A percentile compares a stretch with the other conserved stretches of the same genome.
These are phyloP conservation scores for Scomber scombrus DNA, from an alignment of 2,113 vertebrate genomes.

Conservation along the genomic window DNA sequence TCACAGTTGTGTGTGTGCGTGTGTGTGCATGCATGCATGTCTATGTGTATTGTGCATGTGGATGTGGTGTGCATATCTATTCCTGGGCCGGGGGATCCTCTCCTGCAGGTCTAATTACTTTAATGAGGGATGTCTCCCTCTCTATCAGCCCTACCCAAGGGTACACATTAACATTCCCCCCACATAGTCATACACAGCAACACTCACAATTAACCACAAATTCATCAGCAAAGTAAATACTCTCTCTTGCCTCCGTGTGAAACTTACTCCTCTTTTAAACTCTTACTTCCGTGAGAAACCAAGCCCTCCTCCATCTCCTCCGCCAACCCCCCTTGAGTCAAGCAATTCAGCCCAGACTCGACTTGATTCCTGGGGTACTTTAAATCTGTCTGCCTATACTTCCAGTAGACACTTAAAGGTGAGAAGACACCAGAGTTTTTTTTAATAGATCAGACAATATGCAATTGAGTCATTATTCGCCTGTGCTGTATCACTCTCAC, in stretches of 20 bases:
- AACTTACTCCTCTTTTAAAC: constrained; percentile 57
- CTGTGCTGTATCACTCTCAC: constrained; percentile 61
- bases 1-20: constrained; percentile 1
- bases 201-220: constrained; percentile 78
- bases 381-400: constrained; percentile 56
- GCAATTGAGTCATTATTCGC: constrained; percentile 72
- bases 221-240: constrained; percentile 78
- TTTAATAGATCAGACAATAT: constrained; percentile 76
- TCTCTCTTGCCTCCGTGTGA: constrained; percentile 30
- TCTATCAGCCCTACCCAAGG: constrained; percentile 75
- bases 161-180: constrained; percentile 77
- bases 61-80: constrained; percentile 51
- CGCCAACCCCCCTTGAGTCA: constrained; percentile 12
- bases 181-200: constrained; percentile 73
- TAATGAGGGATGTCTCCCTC: constrained; percentile 79
- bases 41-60: constrained; percentile 31
- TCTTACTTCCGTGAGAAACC: constrained; percentile 57
- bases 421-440: constrained; percentile 55
- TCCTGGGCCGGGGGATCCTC: constrained; percentile 70
- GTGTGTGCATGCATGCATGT: constrained; percentile 2
- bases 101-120: constrained; percentile 84
- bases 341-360: constrained; percentile 35
- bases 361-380: constrained; percentile 44
- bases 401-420: constrained; percentile 70
- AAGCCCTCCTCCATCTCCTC: not conserved